A percentile compares a stretch with the other conserved stretches of the same genome.
phyloP scores from a whole-genome alignment of 2,113 vertebrate species.

The Gambusia holbrooki region DNA sequence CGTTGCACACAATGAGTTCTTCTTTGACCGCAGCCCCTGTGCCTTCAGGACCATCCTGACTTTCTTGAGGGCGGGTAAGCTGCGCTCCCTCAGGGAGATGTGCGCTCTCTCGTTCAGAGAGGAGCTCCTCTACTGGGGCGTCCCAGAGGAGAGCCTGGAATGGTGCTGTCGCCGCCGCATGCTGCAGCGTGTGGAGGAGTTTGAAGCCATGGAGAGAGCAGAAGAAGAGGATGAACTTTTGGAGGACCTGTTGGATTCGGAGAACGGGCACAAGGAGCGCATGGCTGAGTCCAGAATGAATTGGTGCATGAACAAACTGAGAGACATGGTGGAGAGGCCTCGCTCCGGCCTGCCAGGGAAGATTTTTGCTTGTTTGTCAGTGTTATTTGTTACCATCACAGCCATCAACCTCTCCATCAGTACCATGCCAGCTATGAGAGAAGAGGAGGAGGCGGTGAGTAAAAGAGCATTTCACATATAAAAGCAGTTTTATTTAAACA shows the following conservation, averaged over 20 bases:
- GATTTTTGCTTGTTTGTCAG: constrained; percentile 96
- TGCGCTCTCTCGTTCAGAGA: constrained; percentile 96
- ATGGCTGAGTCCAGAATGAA: constrained; percentile 79
- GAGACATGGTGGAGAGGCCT: constrained; percentile 98
- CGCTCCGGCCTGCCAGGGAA: constrained; percentile 97
- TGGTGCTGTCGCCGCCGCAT: constrained; percentile 94
- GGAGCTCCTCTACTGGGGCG: constrained; percentile 97
- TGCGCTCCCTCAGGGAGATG: constrained; percentile 92
- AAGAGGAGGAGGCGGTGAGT: constrained; percentile 94
- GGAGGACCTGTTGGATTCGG: constrained; percentile 79
- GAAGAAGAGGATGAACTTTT: constrained; percentile 85
- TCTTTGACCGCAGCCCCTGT: constrained; percentile 96
- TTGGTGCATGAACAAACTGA: constrained; percentile 89
- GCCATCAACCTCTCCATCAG: constrained; percentile 97
- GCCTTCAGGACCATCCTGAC: constrained; percentile 96
- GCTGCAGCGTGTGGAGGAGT: constrained; percentile 93
- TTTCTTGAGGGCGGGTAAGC: constrained; percentile 92
- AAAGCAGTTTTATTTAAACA: no score
- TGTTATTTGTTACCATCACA: constrained; percentile 97
- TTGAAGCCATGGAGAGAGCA: constrained; percentile 87
- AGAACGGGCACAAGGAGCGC: constrained; percentile 70
- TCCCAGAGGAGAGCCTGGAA: constrained; percentile 92
- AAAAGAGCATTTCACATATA: fast-evolving
- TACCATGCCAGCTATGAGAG: constrained; percentile 95
- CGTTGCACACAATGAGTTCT: constrained; percentile 93